These are phyloP conservation scores for Orthochromis malagaraziensis DNA, from an alignment of 2,113 vertebrate genomes.

Conservation along the genomic window DNA sequence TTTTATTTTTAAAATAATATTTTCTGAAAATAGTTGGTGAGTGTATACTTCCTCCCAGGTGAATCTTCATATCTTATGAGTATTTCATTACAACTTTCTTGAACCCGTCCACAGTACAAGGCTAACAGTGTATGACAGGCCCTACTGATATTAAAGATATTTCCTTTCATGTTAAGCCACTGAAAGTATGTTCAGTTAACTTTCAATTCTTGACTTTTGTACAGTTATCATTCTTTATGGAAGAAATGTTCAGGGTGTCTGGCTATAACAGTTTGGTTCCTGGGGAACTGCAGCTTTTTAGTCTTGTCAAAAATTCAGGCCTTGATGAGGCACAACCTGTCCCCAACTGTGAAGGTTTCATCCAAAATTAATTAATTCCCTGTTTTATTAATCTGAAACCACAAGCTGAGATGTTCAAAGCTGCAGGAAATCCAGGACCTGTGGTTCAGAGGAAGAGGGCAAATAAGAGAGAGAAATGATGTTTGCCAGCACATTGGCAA, in stretches of 20 bases:
- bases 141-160: slow-evolving; percentile 61
- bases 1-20: background rate
- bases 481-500: slow-evolving; percentile 12
- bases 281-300: slow-evolving; percentile 61
- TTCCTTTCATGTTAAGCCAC: slow-evolving; percentile 49
- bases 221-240: slow-evolving; percentile 59
- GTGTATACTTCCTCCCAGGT: background rate
- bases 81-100: slow-evolving; percentile 23
- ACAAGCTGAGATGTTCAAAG: slow-evolving; percentile 66
- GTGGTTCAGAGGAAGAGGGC: slow-evolving; percentile 41
- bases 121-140: slow-evolving; percentile 49
- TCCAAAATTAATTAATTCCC: slow-evolving; percentile 77
- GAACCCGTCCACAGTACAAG: background rate
- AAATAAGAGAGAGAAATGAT: slow-evolving; percentile 17
- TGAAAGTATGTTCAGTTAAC: slow-evolving; percentile 69
- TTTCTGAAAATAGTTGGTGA: background rate
- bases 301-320: slow-evolving; percentile 75
- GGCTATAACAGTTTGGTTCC: slow-evolving; percentile 54
- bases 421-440: slow-evolving; percentile 54
- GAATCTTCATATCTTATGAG: background rate
- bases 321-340: slow-evolving; percentile 65
- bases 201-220: slow-evolving; percentile 55
- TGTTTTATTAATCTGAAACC: slow-evolving; percentile 74
- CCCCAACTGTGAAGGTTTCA: slow-evolving; percentile 70
- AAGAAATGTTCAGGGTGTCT: background rate